Evolutionary conservation across 2,113 vertebrate genomes (phyloP).

Genomic region (Lutjanus erythropterus): DNA sequence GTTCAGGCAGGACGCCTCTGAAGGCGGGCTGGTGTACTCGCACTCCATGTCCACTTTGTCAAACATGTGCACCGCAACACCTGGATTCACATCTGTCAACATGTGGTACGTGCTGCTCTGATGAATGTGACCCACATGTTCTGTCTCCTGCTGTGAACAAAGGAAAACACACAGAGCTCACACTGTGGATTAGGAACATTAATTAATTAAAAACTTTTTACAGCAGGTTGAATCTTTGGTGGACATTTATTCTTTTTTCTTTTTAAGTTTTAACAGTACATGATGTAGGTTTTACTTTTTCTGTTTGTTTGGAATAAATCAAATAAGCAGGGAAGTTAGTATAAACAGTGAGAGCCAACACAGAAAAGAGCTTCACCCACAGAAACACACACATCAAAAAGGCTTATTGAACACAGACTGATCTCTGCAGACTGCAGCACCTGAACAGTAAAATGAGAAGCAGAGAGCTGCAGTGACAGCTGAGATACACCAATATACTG

Average conservation of each 20-base stretch:
- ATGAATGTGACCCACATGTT: slow-evolving; percentile 33
- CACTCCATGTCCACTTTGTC: slow-evolving; percentile 73
- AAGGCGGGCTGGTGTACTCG: slow-evolving; percentile 65
- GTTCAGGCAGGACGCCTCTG: slow-evolving; percentile 63
- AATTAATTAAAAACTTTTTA: too few species aligned
- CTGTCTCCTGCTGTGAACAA: slow-evolving; percentile 37
- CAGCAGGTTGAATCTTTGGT: too few species aligned
- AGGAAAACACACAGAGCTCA: background rate
- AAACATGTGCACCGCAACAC: slow-evolving; percentile 36
- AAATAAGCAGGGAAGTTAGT: background rate
- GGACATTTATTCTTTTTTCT: background rate
- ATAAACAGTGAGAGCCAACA: background rate
- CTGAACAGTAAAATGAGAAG: background rate
- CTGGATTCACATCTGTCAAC: slow-evolving; percentile 44
- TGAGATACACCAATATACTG: too few species aligned
- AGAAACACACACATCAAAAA: background rate
- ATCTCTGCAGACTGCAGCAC: background rate
- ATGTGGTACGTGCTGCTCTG: slow-evolving; percentile 76
- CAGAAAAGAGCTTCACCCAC: too few species aligned
- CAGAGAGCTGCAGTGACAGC: background rate
- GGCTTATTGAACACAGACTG: background rate
- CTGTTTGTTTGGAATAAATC: background rate
- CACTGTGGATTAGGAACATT: background rate
- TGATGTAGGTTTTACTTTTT: background rate
- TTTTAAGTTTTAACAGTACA: background rate